These are phyloP conservation scores for Thereuonema tuberculata DNA, from an alignment of 1,140 invertebrate species.

Conservation along the genomic window DNA sequence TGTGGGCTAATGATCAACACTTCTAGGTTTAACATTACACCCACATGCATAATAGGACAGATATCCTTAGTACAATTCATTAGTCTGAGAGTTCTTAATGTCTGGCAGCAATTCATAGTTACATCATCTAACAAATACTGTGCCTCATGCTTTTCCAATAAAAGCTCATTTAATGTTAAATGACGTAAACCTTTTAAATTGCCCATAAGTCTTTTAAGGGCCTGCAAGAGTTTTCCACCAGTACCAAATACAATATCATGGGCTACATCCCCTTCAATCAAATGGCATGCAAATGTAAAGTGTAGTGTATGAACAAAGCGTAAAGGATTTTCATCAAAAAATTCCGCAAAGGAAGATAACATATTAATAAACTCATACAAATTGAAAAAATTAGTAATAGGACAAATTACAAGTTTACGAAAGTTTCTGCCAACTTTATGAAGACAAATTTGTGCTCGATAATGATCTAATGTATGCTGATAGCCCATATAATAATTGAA, in stretches of 20 bases:
- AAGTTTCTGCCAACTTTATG: conserved; percentile 51
- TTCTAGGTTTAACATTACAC: conserved; percentile 58
- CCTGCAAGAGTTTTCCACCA: conserved; percentile 42
- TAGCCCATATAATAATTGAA: conserved; percentile 73
- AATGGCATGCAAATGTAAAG: conserved; percentile 65
- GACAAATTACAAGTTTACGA: conserved; percentile 50
- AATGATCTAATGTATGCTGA: conserved; percentile 57
- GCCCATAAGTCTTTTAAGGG: conserved; percentile 51
- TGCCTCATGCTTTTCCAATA: conserved; percentile 46
- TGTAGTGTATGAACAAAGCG: conserved; percentile 32
- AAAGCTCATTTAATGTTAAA: conserved; percentile 57
- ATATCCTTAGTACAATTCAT: conserved; percentile 60
- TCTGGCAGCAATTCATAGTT: conserved; percentile 40
- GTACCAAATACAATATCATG: conserved; percentile 49
- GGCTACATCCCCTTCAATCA: conserved; percentile 30
- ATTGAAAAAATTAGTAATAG: conserved; percentile 66
- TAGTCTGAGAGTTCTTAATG: conserved; percentile 47
- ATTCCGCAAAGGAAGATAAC: conserved; percentile 53
- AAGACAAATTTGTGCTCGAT: conserved; percentile 55
- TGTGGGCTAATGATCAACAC: conserved; percentile 60
- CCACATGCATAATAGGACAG: conserved; percentile 58
- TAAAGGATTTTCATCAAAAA: conserved; percentile 27
- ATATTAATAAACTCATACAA: conserved; percentile 72
- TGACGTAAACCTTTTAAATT: conserved; percentile 48
- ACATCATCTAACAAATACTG: conserved; percentile 53